Conservation (phyloP, 2,113 vertebrate genomes). For the Piliocolobus tephrosceles region DNA sequence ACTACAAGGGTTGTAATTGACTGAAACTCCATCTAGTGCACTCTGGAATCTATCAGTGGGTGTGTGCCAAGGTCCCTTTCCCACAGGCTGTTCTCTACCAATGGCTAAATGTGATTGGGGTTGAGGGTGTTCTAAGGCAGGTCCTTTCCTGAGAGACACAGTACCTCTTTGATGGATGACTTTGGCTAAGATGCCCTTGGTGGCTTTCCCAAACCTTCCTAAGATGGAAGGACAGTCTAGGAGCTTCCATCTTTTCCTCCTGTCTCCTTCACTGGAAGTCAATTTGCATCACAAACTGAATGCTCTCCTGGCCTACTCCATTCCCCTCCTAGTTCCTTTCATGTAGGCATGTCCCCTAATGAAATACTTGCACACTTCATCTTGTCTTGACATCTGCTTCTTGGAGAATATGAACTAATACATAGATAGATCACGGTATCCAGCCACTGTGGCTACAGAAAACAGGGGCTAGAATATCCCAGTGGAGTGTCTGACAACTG, state of each 20-base stretch:
- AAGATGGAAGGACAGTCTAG: not conserved
- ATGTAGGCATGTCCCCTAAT: not conserved
- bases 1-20: not conserved
- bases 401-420: not conserved
- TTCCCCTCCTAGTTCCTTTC: not conserved
- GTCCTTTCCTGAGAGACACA: not conserved
- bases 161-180: not conserved
- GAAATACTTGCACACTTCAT: not conserved
- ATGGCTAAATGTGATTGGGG: not conserved
- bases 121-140: not conserved
- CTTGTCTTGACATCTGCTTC: not conserved
- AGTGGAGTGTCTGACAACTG: not conserved
- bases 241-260: not conserved
- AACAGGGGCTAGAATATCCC: not conserved
- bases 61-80: not conserved
- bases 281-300: not conserved
- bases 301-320: not conserved
- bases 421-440: not conserved
- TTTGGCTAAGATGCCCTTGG: not conserved
- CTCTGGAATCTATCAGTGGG: not conserved
- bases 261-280: not conserved
- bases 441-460: not conserved
- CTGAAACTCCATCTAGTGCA: not conserved
- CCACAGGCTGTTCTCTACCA: not conserved
- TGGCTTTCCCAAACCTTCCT: not conserved